Evolutionary conservation across 1,140 invertebrate genomes (phyloP), one percentile per base, ranked within the genome.

Genomic region (Acyrthosiphon pisum): DNA sequence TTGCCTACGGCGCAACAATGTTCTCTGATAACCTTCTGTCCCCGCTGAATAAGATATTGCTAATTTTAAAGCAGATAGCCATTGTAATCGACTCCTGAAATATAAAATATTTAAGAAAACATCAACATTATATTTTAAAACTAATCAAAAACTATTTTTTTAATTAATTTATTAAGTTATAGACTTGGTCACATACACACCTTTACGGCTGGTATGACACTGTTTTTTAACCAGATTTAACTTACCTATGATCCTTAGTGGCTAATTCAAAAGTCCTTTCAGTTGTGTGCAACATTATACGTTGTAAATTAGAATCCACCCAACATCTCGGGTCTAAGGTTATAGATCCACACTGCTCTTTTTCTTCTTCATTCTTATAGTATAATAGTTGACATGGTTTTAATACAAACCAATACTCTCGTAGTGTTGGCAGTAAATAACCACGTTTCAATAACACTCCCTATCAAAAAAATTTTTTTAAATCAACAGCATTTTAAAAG

Each of bases 381-480:
- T 97, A 98, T 1, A 96, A 96, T n/a, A 98, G 95, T 94, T 97
- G 96, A 41, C 96, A 96, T 9, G 97, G 97, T 93, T 97, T 96
- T 11, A 98, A 95, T 6, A 98, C 97, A 95, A 98, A 97, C 97
- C 97, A 98, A 94, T 97, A 97, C 93, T 97, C 97, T n/a, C 96
- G 96, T 95, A 97, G 96, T 2, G 96, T 97, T 22, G 97, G 97
- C 90, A 98, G 95, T 14, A 97, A 95, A 94, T 97, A 97, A 3
- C 97, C 97, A 94, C 96, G 96, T 95, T 97, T 98, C 94, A 96
- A 96, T 68, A 98, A 95, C 94, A 96, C 96, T 35, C 97, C 97
- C 96, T 96, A 94, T 93, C 95, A 95, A 93, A 94, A 7, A 37
- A 30, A 93, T n/a, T 18, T 76, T 18, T 30, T 60, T 30, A 30